phyloP scores from a whole-genome alignment of 1,140 invertebrate genomes.

The Palaemon carinicauda region DNA sequence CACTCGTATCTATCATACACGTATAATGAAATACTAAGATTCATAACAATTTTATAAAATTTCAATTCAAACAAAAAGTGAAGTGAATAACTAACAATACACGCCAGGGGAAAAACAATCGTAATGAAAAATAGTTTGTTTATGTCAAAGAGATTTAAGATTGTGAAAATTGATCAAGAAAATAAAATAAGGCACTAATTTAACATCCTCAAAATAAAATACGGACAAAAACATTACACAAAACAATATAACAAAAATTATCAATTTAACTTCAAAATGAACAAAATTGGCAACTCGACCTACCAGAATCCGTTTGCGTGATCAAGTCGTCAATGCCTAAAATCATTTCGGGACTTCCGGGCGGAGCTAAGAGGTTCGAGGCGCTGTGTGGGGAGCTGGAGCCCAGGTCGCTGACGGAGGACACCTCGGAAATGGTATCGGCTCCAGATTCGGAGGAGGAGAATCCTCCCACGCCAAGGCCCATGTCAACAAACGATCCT shows the following conservation, averaged over 20 bases:
- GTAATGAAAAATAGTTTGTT: too few species aligned
- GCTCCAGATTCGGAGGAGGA: neutral
- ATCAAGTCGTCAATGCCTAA: conserved; percentile 27
- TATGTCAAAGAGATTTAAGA: too few species aligned
- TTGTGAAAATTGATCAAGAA: too few species aligned
- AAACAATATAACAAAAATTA: neutral
- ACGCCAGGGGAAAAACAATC: too few species aligned
- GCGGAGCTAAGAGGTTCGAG: neutral
- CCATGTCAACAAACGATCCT: conserved; percentile 7
- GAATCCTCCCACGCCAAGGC: neutral
- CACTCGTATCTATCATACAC: too few species aligned
- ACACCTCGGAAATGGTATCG: conserved; percentile 36
- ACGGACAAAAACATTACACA: too few species aligned
- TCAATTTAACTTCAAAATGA: neutral
- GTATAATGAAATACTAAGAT: too few species aligned
- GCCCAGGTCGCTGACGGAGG: conserved; percentile 34
- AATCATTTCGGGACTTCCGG: conserved; percentile 5
- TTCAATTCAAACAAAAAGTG: too few species aligned
- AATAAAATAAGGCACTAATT: too few species aligned
- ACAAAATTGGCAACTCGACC: neutral
- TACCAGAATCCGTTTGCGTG: conserved; percentile 31
- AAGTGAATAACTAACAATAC: too few species aligned
- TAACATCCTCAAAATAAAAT: too few species aligned
- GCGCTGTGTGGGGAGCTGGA: neutral
- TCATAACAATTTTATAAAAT: too few species aligned